Evolutionary conservation across 1,140 invertebrate species (phyloP).

Genomic region (Asobara japonica): DNA sequence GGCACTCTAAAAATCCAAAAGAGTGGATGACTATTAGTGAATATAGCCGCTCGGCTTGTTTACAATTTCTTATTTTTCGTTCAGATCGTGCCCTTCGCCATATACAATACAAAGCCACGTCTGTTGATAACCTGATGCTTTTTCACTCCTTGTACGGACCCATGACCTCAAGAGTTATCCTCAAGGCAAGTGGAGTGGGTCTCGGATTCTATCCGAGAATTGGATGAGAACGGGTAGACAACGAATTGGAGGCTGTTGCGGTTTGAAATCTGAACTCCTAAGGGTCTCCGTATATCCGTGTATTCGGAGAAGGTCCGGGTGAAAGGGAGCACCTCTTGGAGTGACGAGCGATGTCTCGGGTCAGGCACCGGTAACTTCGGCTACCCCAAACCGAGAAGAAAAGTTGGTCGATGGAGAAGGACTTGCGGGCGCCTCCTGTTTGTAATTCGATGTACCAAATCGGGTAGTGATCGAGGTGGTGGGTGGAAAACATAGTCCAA

Average conservation of each 20-base stretch:
- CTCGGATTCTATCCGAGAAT: neutral
- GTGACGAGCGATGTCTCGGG: constrained; percentile 36
- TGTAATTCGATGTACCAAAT: too few species aligned
- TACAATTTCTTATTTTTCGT: too few species aligned
- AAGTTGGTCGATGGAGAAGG: constrained; percentile 4
- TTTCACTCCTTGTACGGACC: constrained; percentile 7
- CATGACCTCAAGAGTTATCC: neutral
- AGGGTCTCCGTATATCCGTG: constrained; percentile 23
- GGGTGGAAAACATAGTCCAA: too few species aligned
- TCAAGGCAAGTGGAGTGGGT: neutral
- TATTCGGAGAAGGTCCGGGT: neutral
- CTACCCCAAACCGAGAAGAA: neutral
- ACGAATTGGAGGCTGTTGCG: constrained; percentile 30
- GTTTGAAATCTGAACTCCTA: constrained; percentile 38
- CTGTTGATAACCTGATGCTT: too few species aligned
- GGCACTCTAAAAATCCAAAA: too few species aligned
- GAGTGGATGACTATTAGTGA: too few species aligned
- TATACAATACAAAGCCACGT: too few species aligned
- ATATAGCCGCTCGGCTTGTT: too few species aligned
- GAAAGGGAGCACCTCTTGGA: constrained; percentile 16
- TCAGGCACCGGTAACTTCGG: constrained; percentile 31
- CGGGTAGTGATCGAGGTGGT: too few species aligned
- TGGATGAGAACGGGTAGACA: constrained; percentile 20
- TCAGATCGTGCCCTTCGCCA: too few species aligned
- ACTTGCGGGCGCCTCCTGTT: too few species aligned